These are phyloP conservation scores for Luperina testacea DNA, from an alignment of 2,888 invertebrate genomes.

Conservation along the genomic window DNA sequence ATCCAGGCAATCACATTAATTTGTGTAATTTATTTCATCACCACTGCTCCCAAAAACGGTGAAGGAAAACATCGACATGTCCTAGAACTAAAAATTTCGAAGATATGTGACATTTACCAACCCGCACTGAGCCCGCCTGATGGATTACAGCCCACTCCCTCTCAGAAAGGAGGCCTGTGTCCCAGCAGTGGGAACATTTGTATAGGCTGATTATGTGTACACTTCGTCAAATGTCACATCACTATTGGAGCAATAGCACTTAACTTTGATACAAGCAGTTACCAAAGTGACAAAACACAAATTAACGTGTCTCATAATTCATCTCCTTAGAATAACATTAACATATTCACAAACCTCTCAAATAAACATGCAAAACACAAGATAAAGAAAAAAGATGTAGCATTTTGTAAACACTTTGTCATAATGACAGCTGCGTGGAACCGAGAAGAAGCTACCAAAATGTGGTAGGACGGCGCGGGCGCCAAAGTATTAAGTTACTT, in stretches of 20 bases:
- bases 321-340: slow-evolving; percentile 9
- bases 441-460: slow-evolving; percentile 77
- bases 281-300: not conserved
- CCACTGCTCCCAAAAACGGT: not conserved
- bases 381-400: slow-evolving; percentile 55
- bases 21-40: not conserved
- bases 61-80: not conserved
- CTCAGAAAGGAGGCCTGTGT: no score
- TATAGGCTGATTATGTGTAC: not conserved
- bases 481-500: slow-evolving; percentile 82
- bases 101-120: not conserved
- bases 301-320: not conserved
- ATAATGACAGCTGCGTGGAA: slow-evolving; percentile 74
- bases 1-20: not conserved
- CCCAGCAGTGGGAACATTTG: no score
- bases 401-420: slow-evolving; percentile 79
- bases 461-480: slow-evolving; percentile 73
- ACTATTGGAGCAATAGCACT: not conserved
- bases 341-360: slow-evolving; percentile 8
- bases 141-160: not conserved
- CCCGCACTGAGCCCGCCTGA: not conserved
- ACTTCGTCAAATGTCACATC: not conserved
- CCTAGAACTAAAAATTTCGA: not conserved
- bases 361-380: slow-evolving; percentile 38
- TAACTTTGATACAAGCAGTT: not conserved